phyloP scores from a whole-genome alignment of 2,888 invertebrate species.

The Frankliniella intonsa region DNA sequence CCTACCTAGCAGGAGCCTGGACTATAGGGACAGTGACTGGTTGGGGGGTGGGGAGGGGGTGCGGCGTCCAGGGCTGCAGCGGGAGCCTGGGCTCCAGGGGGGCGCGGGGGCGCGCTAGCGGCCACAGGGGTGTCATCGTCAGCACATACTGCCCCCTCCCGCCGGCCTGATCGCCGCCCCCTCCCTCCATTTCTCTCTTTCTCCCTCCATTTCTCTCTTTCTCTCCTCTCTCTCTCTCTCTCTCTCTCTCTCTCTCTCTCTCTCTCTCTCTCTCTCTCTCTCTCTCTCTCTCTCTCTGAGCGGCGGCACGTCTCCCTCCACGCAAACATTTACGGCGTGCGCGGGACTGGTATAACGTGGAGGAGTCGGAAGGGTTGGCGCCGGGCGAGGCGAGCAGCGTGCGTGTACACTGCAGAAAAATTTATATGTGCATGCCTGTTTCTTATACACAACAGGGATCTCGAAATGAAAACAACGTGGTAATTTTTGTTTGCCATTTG shows the following conservation, averaged over 20 bases:
- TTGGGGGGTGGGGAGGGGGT: background rate
- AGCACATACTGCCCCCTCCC: background rate
- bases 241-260: background rate
- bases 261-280: conserved; percentile 24
- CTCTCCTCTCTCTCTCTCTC: background rate
- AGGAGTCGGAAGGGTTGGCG: too few species aligned
- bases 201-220: background rate
- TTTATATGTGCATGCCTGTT: too few species aligned
- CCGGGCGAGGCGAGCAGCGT: too few species aligned
- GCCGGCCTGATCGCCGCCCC: background rate
- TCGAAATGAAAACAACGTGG: too few species aligned
- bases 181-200: background rate
- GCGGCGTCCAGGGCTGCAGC: background rate
- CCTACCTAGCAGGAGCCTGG: too few species aligned
- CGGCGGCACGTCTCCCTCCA: too few species aligned
- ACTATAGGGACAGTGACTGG: background rate
- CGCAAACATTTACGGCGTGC: too few species aligned
- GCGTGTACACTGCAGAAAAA: too few species aligned
- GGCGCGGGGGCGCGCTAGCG: background rate
- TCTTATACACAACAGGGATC: too few species aligned
- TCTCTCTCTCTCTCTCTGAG: conserved; percentile 13
- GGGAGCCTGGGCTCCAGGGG: background rate
- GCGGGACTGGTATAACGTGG: too few species aligned
- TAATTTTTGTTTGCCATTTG: too few species aligned
- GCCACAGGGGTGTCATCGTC: conserved; percentile 1